Evolutionary conservation across 2,797 vertebrate genomes (phyloP).

Genomic region (Catharus ustulatus): DNA sequence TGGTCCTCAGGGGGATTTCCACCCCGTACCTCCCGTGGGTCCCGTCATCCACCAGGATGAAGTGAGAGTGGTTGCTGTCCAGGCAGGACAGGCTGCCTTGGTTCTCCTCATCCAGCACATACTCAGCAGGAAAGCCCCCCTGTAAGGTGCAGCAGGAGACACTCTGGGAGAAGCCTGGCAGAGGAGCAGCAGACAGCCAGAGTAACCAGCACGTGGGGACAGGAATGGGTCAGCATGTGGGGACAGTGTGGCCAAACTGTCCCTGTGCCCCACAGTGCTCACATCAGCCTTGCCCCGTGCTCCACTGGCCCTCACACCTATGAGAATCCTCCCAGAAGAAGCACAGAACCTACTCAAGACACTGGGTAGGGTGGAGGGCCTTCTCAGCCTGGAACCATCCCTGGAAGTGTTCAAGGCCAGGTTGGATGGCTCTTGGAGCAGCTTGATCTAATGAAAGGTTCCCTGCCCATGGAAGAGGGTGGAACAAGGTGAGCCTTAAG

Average conservation of each 20-base stretch:
- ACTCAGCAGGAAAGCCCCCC: constrained; percentile 88
- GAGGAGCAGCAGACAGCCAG: not conserved
- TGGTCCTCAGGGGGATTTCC: constrained; percentile 83
- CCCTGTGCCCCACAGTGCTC: not conserved
- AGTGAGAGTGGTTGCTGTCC: constrained; percentile 94
- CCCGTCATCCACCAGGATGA: constrained; percentile 94
- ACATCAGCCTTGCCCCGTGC: accelerated
- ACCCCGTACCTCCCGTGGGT: constrained; percentile 85
- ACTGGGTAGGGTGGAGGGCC: not conserved
- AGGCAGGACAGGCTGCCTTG: constrained; percentile 88
- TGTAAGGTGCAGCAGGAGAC: constrained; percentile 50
- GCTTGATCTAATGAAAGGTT: not conserved
- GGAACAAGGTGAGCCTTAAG: not conserved
- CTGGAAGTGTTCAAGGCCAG: not conserved
- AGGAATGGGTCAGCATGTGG: accelerated
- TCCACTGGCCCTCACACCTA: not conserved
- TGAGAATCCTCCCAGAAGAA: not conserved
- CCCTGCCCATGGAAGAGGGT: not conserved
- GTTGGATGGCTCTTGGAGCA: not conserved
- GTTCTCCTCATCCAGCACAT: constrained; percentile 82
- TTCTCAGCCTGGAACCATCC: not conserved
- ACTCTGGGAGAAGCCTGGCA: not conserved
- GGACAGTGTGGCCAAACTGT: not conserved
- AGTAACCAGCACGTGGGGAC: not conserved
- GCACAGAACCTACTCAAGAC: not conserved